phyloP scores from a whole-genome alignment of 2,797 vertebrate species.

The Anguilla obscura region DNA sequence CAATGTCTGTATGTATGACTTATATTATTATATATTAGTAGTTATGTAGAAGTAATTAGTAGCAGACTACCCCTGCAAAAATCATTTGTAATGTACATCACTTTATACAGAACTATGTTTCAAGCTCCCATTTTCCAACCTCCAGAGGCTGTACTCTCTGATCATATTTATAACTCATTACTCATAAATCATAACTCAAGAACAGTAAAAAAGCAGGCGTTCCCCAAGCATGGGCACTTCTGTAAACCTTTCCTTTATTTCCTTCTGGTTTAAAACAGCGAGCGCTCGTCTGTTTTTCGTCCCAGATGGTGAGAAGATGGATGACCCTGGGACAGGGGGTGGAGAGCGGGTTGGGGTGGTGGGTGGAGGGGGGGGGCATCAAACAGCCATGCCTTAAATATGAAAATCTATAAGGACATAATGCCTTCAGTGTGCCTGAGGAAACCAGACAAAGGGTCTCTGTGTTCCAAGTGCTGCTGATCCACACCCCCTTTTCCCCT shows the following conservation, averaged over 20 bases:
- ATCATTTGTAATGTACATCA: conserved; percentile 34
- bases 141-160: conserved; percentile 44
- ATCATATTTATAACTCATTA: conserved; percentile 49
- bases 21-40: conserved; percentile 35
- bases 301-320: conserved; percentile 52
- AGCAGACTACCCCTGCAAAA: conserved; percentile 34
- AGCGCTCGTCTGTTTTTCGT: conserved; percentile 34
- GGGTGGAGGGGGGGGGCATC: conserved; percentile 28
- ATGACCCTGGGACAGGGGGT: conserved; percentile 41
- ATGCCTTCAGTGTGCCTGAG: conserved; percentile 84
- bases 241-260: conserved; percentile 48
- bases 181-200: conserved; percentile 26
- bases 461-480: conserved; percentile 71
- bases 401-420: conserved; percentile 82
- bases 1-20: not conserved
- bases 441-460: conserved; percentile 80
- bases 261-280: conserved; percentile 48
- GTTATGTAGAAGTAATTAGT: conserved; percentile 34
- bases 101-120: conserved; percentile 12
- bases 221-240: conserved; percentile 38
- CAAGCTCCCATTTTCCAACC: conserved; percentile 36
- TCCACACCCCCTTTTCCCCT: conserved; percentile 64
- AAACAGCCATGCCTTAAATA: conserved; percentile 70
- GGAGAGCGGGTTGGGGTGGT: not conserved
- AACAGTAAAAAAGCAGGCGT: conserved; percentile 43